These are phyloP conservation scores for Ephestia elutella DNA, from an alignment of 1,140 invertebrate species.

Conservation along the genomic window DNA sequence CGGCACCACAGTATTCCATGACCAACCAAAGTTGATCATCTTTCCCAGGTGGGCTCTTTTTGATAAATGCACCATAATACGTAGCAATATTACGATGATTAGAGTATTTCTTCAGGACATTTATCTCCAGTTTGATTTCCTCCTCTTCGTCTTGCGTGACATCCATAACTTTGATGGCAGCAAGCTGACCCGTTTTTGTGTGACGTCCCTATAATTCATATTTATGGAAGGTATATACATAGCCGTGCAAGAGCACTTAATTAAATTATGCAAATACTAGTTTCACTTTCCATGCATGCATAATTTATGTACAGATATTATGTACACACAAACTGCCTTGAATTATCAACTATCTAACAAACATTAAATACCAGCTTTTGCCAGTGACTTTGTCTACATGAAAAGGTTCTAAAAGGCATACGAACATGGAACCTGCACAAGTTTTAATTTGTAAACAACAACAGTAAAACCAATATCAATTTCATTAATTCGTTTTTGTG, in stretches of 20 bases:
- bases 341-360: no score
- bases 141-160: slow-evolving; percentile 99
- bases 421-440: no score
- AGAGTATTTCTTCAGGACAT: slow-evolving; percentile 99
- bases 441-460: no score
- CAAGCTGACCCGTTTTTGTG: slow-evolving; percentile 98
- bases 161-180: slow-evolving; percentile 99
- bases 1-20: slow-evolving; percentile 99
- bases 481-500: no score
- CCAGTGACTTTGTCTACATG: no score
- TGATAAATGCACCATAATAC: slow-evolving; percentile 99
- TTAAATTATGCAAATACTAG: neutral
- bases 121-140: slow-evolving; percentile 99
- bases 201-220: slow-evolving; percentile 91
- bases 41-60: slow-evolving; percentile 98
- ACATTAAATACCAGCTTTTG: no score
- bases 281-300: neutral
- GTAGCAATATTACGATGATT: slow-evolving; percentile 99
- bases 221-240: neutral
- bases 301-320: neutral
- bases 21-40: slow-evolving; percentile 99
- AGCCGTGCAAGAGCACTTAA: neutral
- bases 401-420: no score
- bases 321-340: no score
- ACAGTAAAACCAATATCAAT: no score